Evolutionary conservation across 2,888 invertebrate genomes (phyloP), one percentile per base, ranked within the genome.

Genomic region (Hypselothyrea guttata): DNA sequence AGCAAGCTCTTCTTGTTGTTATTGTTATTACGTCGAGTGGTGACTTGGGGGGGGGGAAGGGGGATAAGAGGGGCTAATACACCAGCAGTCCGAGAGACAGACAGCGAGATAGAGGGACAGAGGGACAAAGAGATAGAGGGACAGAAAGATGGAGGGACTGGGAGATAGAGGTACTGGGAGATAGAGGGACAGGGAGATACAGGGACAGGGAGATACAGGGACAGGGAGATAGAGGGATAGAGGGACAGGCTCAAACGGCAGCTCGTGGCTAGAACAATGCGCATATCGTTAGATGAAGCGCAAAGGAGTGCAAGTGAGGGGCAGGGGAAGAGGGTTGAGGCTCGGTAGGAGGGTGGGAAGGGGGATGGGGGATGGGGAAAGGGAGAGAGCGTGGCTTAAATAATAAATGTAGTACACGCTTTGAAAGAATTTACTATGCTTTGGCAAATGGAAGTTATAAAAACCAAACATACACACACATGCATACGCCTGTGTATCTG

Each of bases 381-480:
- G 41, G 48, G 47, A 58, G 52, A 62, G 44, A 71, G 82, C 73
- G 57, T 72, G 78, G 77, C 77, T 77, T 77, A 77, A 77, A 77
- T 77, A 77, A 77, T 77, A 77, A 77, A 77, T 77, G 77, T 77
- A 77, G 77, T 82, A 77, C 77, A 77, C 71, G 82, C 75, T 82
- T 82, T 77, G 78, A 82, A 82, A 77, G 78, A 77, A 77, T 77
- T 77, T 77, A 77, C 77, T 82, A 82, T 78, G 68, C 76, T 77
- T 77, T 81, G 78, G 72, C 78, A 77, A 81, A 77, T 77, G 78
- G 77, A 70, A 82, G 77, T 77, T 77, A 81, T 77, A 77, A 77
- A 77, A 77, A 77, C 77, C 74, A 71, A 62, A 55, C 67, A 63
- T 52, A 70, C 56, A 48, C 52, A 31, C 51, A 41, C 41, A 46